Evolutionary conservation across 2,888 invertebrate species (phyloP), one percentile per base, ranked within the genome.

Genomic region (Proisotoma minuta): DNA sequence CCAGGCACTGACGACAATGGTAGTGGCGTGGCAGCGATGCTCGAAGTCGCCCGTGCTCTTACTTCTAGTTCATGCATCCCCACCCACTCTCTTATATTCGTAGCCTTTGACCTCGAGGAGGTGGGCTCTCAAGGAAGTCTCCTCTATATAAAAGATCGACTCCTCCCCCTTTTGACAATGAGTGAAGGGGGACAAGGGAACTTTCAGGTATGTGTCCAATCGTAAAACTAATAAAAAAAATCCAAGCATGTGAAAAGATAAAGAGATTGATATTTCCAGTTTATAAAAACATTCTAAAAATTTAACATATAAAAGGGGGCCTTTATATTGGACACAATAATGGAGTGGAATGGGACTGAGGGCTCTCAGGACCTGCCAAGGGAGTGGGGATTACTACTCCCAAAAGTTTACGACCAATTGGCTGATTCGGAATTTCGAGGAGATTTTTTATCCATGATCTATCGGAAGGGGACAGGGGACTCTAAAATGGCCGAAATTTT

Each of bases 81-180:
- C 12, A 68, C 75, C 48, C 73, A 75, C 60, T 73, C 75, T 10
- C 66, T 77, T n/a, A 73, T 77, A 49, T 78, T 77, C 62, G 77
- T 77, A 3, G 76, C 77, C 1, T 77, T 78, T 66, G 78, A 78
- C 59, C 66, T 76, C 62, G 77, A 77, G 69, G 77, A 78, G 73
- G 73, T 74, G 18, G 78, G 78, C 40, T 73, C 74, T 47, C 71
- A 75, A 61, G 76, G 76, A 3, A 75, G 75, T 39, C 68, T 75
- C 43, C 73, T 73, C 5, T 77, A 77, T 64, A 76, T 77, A 12
- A 74, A 75, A 57, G 74, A 76, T 26, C 76, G n/a, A n/a, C n/a
- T n/a, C n/a, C n/a, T n/a, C n/a, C n/a, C n/a, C n/a, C n/a, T n/a
- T n/a, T n/a, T n/a, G n/a, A n/a, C n/a, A n/a, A n/a, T n/a, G n/a